Conservation (phyloP, 2,888 invertebrate genomes). For the Lutraria lutraria region DNA sequence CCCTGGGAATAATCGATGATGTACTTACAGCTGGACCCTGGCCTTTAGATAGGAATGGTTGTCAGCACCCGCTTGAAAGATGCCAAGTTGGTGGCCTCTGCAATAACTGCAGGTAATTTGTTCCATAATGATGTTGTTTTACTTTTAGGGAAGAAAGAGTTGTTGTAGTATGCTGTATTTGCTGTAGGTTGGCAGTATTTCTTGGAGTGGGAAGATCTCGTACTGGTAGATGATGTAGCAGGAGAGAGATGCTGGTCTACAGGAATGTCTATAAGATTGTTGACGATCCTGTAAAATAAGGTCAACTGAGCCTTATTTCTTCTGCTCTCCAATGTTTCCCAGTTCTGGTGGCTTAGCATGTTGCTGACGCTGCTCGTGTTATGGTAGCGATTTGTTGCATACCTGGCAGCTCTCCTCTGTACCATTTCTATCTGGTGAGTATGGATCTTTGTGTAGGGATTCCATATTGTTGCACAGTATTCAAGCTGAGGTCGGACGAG, state of each 20-base stretch:
- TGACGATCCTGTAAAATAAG: too few species aligned
- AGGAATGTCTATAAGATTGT: background rate
- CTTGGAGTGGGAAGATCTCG: constrained; percentile 29
- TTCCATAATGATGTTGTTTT: constrained; percentile 23
- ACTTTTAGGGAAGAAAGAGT: constrained; percentile 43
- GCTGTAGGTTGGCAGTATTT: constrained; percentile 34
- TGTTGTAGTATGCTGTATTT: constrained; percentile 40
- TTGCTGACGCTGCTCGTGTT: background rate
- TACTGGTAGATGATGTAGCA: background rate
- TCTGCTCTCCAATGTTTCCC: too few species aligned
- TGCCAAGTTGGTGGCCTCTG: constrained; percentile 30
- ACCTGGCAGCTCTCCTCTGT: background rate
- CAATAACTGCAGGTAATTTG: constrained; percentile 9
- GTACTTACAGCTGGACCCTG: constrained; percentile 31
- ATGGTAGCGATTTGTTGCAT: background rate
- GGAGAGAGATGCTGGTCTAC: background rate
- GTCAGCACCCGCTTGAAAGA: constrained; percentile 18
- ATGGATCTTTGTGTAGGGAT: too few species aligned
- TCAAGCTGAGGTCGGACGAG: background rate
- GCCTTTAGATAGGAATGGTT: too few species aligned
- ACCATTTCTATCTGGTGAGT: background rate
- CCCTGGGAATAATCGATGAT: constrained; percentile 18
- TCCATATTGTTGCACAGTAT: background rate
- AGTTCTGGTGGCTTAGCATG: too few species aligned
- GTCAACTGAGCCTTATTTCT: too few species aligned